Conservation (phyloP, 2,113 vertebrate genomes). For the Chaetodon trifascialis region DNA sequence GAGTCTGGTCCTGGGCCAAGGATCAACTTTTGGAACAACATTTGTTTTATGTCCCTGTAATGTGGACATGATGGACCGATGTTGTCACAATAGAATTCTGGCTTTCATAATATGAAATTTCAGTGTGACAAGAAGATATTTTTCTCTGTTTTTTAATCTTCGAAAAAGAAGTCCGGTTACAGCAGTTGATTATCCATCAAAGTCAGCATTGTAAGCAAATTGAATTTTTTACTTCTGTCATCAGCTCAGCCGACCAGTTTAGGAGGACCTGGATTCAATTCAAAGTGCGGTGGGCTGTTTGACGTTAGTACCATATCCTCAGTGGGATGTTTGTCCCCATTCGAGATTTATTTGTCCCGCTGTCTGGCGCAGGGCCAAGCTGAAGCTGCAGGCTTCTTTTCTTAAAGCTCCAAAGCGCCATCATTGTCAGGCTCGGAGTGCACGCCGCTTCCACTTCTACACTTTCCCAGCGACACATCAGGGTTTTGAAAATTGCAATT, state of each 20-base stretch:
- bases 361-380: constrained; percentile 50
- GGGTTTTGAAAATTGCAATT: background rate
- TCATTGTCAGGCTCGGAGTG: constrained; percentile 21
- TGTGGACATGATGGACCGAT: background rate
- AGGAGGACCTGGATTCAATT: constrained; percentile 53
- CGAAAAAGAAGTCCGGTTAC: constrained; percentile 6
- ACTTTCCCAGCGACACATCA: background rate
- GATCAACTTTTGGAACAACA: background rate
- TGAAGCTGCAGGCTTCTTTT: constrained; percentile 45
- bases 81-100: background rate
- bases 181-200: background rate
- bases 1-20: background rate
- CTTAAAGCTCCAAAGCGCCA: constrained; percentile 46
- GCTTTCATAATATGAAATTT: background rate
- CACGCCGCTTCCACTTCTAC: background rate
- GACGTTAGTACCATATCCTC: constrained; percentile 58
- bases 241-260: constrained; percentile 41
- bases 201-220: constrained; percentile 35
- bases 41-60: background rate
- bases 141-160: background rate
- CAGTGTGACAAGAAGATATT: background rate
- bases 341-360: constrained; percentile 66
- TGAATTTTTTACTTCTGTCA: constrained; percentile 38
- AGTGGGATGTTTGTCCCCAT: constrained; percentile 71
- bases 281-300: constrained; percentile 58